phyloP scores from a whole-genome alignment of 2,797 vertebrate genomes.

The Paguma larvata region DNA sequence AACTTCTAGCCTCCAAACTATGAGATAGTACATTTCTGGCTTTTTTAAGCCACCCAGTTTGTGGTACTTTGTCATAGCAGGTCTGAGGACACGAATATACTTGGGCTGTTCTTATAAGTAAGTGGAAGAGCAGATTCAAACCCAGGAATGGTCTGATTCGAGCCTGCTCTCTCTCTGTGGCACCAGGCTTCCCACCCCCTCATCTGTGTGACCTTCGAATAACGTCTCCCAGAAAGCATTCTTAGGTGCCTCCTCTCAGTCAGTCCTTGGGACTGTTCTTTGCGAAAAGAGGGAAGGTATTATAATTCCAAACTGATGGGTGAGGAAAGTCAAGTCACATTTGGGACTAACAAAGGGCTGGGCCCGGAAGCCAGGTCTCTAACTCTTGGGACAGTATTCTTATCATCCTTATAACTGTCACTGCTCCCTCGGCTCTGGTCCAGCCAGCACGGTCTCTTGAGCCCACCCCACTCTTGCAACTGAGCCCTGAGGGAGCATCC shows the following conservation, averaged over 20 bases:
- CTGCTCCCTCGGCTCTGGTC: background rate
- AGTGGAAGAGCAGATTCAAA: background rate
- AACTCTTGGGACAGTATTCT: background rate
- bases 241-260: background rate
- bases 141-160: background rate
- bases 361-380: background rate
- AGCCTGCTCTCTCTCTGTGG: background rate
- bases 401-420: fast-evolving
- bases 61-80: background rate
- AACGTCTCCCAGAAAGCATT: background rate
- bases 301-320: background rate
- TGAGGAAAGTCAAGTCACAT: background rate
- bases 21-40: background rate
- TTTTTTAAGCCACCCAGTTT: background rate
- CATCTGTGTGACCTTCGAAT: background rate
- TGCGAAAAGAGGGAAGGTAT: background rate
- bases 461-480: background rate
- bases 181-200: background rate
- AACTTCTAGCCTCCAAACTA: background rate
- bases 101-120: background rate
- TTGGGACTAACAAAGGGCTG: background rate
- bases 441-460: background rate
- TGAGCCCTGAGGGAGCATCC: background rate
- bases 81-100: background rate
- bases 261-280: background rate